Base-by-base conservation (phyloP, 2,888 invertebrate genomes). In the Prionchulus punctatus region DNA sequence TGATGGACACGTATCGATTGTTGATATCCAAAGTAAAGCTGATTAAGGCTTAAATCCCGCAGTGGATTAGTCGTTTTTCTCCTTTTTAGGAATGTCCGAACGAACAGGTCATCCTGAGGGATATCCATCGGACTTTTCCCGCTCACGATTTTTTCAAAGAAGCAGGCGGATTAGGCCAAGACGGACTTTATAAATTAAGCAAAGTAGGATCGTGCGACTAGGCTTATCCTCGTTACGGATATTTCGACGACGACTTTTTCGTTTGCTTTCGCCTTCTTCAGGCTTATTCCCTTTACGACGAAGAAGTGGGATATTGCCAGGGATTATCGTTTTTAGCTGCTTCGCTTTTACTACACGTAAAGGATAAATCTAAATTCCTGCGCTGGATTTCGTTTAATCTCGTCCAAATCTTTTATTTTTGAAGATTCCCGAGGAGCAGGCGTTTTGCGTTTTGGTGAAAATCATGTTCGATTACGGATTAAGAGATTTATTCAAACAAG, bases 381-480 rank as follows among this genome's bases (percentile, higher is more conserved):
- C 25, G 43, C 18, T 23, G 36, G 12, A 18, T 53, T 53, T 53
- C 28, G 12, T 21, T 15, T 28, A 12, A 25, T 57, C 43, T 58
- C n/a, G 23, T 45, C 27, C 15, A n/a, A 60, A 30, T 15, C 51
- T 48, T 43, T 23, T 49, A 57, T 30, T n/a, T 30, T 69, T 75
- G 60, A 71, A 96, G 91, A 96, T 99, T 94, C 94, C 96, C 0
- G 98, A 99, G 75, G 98, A 99, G 72, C 92, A 98, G 77, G 91
- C 96, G 0, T 99, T 99, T 73, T 90, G 90, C 71, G 85, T 98
- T 21, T 76, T 99, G 55, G 90, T 94, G 1, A 86, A 88, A 63
- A 79, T 98, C 26, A 98, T 99, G 98, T 94, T 88, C 72, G 86
- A 89, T 57, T 98, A 96, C 70, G 85, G 86, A 0, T 75, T 98